Base-by-base conservation (phyloP, 2,888 invertebrate genomes). In the Chrysopilus asiliformis region DNA sequence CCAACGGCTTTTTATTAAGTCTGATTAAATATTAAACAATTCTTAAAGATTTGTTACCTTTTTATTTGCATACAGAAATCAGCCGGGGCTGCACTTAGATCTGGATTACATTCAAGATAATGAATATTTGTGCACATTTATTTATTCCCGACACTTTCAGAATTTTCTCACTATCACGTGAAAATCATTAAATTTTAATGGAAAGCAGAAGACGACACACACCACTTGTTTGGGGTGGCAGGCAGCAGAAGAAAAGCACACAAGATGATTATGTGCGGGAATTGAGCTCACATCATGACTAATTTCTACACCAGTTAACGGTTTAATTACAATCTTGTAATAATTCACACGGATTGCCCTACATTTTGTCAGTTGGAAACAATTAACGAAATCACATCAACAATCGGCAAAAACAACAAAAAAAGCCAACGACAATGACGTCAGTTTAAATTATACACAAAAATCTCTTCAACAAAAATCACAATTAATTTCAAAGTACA, bases 291-390 rank as follows among this genome's bases (percentile, higher is more conserved):
- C 39, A 41, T 39, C 32, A 39, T 35, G 24, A 41, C 37, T 33
- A 26, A 39, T 39, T 39, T 37, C 16, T 39, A 43, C 43, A 43
- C 43, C 32, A 31, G 24, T 43, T 43, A 43, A 43, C 43, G 40
- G 40, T 43, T 38, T 39, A 43, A 41, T 41, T 43, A 39, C 27
- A 37, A 32, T 26, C 18, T 36, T 22, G 30, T 17, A 24, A 20
- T 30, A 34, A 36, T 40, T 43, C 43, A 40, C 43, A 39, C 35
- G 33, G 17, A 27, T 31, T 41, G 43, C 22, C 40, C 43, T 31
- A 35, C 26, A 32, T 39, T 20, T 18, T 18, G 18, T 19, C 12
- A 14, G 8, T 14, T 12, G 14, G 4, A 15, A 14, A 29, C n/a
- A 14, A 12, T 29, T n/a, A 4, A 14, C 13, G 4, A 13, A 22